Evolutionary conservation across 1,140 invertebrate species (phyloP).

Genomic region (Pseudomyrmex dendroicus): DNA sequence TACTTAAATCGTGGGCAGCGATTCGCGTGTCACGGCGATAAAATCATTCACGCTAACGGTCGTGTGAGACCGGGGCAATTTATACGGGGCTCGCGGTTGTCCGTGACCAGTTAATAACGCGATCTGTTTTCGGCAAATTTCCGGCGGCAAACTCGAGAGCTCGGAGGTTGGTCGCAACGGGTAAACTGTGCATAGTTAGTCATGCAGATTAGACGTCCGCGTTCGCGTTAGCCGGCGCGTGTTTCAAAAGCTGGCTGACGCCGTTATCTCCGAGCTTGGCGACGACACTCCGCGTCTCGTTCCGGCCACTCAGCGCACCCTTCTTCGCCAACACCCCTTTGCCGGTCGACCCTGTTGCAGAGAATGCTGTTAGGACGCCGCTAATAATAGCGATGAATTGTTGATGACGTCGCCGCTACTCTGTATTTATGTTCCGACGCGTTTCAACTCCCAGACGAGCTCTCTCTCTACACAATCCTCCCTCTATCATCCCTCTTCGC

Average conservation of each 20-base stretch:
- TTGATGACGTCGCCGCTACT: conserved; percentile 74
- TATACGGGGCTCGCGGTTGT: conserved; percentile 12
- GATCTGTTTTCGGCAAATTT: conserved; percentile 52
- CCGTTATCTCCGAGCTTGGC: conserved; percentile 2
- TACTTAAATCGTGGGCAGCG: background rate
- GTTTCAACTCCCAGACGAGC: conserved; percentile 54
- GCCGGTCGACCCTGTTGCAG: conserved; percentile 11
- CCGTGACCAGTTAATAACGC: conserved; percentile 47
- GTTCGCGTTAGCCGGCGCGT: conserved; percentile 26
- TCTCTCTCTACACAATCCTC: conserved; percentile 8
- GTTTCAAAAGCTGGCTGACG: conserved; percentile 17
- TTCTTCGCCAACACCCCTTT: background rate
- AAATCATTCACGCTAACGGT: conserved; percentile 17
- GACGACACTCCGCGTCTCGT: background rate
- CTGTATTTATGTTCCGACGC: conserved; percentile 75
- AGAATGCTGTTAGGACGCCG: conserved; percentile 63
- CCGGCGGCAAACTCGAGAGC: conserved; percentile 3
- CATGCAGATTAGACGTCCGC: conserved; percentile 75
- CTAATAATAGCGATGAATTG: conserved; percentile 80
- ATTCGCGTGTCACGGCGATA: background rate
- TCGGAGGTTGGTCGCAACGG: conserved; percentile 9
- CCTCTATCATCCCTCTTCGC: conserved; percentile 21
- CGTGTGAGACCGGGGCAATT: conserved; percentile 35
- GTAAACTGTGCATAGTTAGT: conserved; percentile 69
- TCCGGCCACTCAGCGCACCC: background rate